Base-by-base conservation (phyloP, 2,113 vertebrate genomes). In the Lophius piscatorius region DNA sequence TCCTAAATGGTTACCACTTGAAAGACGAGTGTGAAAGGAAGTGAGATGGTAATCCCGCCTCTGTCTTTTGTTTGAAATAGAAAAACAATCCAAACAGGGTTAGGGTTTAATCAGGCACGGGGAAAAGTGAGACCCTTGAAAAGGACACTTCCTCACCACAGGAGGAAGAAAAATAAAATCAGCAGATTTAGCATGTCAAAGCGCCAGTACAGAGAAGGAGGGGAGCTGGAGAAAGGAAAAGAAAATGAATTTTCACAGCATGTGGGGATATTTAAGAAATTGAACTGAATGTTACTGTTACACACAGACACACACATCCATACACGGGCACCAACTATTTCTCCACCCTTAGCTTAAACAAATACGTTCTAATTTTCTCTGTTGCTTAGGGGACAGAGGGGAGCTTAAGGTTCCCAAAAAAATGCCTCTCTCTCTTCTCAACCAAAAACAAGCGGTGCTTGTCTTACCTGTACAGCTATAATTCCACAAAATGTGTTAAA, bases 151-250 rank as follows among this genome's bases (percentile, higher is more conserved):
- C 91, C 92, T 91, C 91, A 89, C 90, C 70, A 17, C 91, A 89
- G 91, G 90, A 91, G 86, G 87, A 90, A 89, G 83, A 84, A 89
- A 91, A 91, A 92, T 90, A 91, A 91, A 92, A 91, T 89, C 88
- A 87, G 89, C 80, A 85, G 91, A 91, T 90, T 93, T 92, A 89
- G 87, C 91, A 91, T 91, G 90, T 92, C 90, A 92, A 93, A 91
- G 91, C 68, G 41, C 72, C 63, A 61, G 80, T 72, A 74, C 76
- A 48, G 73, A 72, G 63, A 9, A 23, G 69, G 61, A 44, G 65
- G 44, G 70, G 62, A 56, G 63, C 47, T 29, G 74, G 61, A 47
- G 76, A 75, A 79, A 66, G 70, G 41, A 72, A 71, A 70, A 81
- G 81, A 24, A 76, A 81, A 83, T 70, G 81, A 80, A 86, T 82